These are phyloP conservation scores for Scrobipalpa atriplicella DNA, from an alignment of 2,888 invertebrate genomes.

Conservation along the genomic window DNA sequence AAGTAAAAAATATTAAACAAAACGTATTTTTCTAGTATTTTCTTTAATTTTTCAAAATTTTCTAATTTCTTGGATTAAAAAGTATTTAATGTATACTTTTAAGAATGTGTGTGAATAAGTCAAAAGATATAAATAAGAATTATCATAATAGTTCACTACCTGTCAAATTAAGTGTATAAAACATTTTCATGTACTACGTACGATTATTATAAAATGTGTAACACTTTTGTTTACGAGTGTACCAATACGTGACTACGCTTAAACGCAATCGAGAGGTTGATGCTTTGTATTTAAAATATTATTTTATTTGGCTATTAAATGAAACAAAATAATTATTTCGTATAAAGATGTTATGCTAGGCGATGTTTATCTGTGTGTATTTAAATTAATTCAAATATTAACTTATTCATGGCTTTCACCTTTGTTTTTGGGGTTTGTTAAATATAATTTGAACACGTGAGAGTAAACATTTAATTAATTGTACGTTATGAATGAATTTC, in stretches of 20 bases:
- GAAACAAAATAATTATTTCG: slow-evolving; percentile 72
- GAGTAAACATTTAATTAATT: background rate
- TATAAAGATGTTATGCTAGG: slow-evolving; percentile 75
- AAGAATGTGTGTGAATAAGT: too few relatives aligned
- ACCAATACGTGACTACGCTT: slow-evolving; percentile 71
- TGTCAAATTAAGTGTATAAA: too few relatives aligned
- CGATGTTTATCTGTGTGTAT: slow-evolving; percentile 32
- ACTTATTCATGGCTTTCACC: slow-evolving; percentile 27
- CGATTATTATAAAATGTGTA: background rate
- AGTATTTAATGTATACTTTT: too few relatives aligned
- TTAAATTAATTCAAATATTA: slow-evolving; percentile 26
- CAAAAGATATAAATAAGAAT: too few relatives aligned
- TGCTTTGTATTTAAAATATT: slow-evolving; percentile 71
- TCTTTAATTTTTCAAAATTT: too few relatives aligned
- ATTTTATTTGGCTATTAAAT: slow-evolving; percentile 74
- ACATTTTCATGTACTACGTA: too few relatives aligned
- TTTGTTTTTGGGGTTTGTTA: slow-evolving; percentile 18
- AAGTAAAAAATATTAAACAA: too few relatives aligned
- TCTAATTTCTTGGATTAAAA: too few relatives aligned
- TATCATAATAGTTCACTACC: too few relatives aligned
- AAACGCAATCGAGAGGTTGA: slow-evolving; percentile 59
- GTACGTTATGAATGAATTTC: background rate
- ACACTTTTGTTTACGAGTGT: slow-evolving; percentile 53
- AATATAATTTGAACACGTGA: background rate
- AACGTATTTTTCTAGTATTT: too few relatives aligned